phyloP scores from a whole-genome alignment of 2,797 vertebrate species.

The Anomalospiza imberbis region DNA sequence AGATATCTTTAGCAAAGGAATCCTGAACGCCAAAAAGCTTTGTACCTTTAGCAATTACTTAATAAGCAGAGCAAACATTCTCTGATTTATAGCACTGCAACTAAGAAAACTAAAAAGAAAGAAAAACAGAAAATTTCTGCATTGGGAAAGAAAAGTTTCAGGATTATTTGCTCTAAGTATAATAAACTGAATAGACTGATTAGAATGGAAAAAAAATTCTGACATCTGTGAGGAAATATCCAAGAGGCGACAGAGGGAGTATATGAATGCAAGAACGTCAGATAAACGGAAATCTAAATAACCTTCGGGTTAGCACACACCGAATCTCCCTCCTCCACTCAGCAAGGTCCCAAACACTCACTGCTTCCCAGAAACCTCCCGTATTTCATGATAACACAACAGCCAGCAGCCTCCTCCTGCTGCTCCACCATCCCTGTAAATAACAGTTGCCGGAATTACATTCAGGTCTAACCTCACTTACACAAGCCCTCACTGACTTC shows the following conservation, averaged over 20 bases:
- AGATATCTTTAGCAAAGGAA: background rate
- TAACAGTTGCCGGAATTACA: background rate
- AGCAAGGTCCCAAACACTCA: background rate
- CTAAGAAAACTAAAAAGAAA: background rate
- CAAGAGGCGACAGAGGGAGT: slow-evolving; percentile 4
- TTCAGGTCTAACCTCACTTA: background rate
- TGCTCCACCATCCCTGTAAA: background rate
- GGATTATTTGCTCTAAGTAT: background rate
- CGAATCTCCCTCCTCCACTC: background rate
- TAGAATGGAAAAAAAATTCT: background rate
- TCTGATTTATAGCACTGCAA: background rate
- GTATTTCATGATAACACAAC: background rate
- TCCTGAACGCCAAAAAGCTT: background rate
- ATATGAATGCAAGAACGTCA: background rate
- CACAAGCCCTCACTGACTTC: background rate
- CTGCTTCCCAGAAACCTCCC: background rate
- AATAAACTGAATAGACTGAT: background rate
- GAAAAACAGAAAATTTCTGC: background rate
- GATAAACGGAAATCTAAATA: background rate
- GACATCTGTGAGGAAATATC: slow-evolving; percentile 3
- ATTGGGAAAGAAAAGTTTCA: background rate
- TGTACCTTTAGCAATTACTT: background rate
- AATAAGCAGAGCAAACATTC: background rate
- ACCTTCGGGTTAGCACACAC: background rate
- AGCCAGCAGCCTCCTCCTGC: background rate